These are phyloP conservation scores for Athalia cordata DNA, from an alignment of 2,888 invertebrate species.

Conservation along the genomic window DNA sequence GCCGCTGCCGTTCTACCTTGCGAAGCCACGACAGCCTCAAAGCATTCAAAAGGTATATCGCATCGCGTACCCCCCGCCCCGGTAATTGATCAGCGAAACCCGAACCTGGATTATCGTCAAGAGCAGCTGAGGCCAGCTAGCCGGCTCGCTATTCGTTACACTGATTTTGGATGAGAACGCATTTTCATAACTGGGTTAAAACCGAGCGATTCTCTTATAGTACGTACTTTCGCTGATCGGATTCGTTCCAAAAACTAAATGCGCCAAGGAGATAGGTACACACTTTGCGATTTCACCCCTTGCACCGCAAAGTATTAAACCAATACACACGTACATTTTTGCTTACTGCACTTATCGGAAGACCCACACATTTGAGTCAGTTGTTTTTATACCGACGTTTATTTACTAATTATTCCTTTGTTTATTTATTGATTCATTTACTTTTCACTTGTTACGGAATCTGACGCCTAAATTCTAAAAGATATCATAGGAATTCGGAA, in stretches of 20 bases:
- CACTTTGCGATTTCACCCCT: too few relatives aligned
- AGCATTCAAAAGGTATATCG: not conserved
- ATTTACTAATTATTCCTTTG: too few relatives aligned
- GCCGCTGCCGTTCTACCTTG: not conserved
- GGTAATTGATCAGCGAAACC: slow-evolving; percentile 24
- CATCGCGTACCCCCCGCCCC: not conserved
- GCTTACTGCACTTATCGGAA: too few relatives aligned
- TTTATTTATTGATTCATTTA: too few relatives aligned
- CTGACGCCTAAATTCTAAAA: too few relatives aligned
- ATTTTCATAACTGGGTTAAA: slow-evolving; percentile 30
- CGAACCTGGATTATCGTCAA: not conserved
- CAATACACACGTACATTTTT: too few relatives aligned
- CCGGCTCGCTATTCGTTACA: not conserved
- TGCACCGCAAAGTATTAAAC: too few relatives aligned
- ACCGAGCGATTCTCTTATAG: not conserved
- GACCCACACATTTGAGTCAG: too few relatives aligned
- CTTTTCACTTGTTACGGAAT: too few relatives aligned
- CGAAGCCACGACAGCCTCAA: slow-evolving; percentile 1
- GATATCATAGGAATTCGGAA: too few relatives aligned
- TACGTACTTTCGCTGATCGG: slow-evolving; percentile 34
- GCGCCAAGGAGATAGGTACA: slow-evolving; percentile 8
- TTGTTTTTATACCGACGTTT: too few relatives aligned
- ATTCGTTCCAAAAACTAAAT: slow-evolving; percentile 34
- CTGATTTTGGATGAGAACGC: slow-evolving; percentile 2
- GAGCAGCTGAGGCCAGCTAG: too few relatives aligned